Evolutionary conservation across 2,888 invertebrate species (phyloP).

Genomic region (Leucophenga maculata): DNA sequence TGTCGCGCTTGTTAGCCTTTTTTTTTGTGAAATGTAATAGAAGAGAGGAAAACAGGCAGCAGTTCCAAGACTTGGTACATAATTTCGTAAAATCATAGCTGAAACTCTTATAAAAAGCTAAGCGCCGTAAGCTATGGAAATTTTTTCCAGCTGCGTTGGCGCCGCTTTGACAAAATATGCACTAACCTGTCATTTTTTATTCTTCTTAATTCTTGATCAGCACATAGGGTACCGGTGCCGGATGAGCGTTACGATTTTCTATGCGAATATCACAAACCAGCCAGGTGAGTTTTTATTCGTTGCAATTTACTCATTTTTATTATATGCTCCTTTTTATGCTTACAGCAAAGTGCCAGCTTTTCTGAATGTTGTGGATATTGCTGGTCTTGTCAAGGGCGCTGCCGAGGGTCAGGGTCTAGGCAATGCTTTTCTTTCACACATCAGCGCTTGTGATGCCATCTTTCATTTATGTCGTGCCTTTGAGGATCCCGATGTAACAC

Average conservation of each 20-base stretch:
- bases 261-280: slow-evolving; percentile 94
- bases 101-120: background rate
- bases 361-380: slow-evolving; percentile 97
- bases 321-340: slow-evolving; percentile 4
- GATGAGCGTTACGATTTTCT: slow-evolving; percentile 95
- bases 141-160: slow-evolving; percentile 1
- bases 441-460: slow-evolving; percentile 97
- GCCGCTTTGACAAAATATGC: slow-evolving; percentile 22
- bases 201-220: slow-evolving; percentile 57
- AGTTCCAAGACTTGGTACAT: too few relatives aligned
- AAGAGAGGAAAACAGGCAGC: too few relatives aligned
- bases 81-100: slow-evolving; percentile 11
- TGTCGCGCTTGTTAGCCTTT: slow-evolving; percentile 4
- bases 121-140: background rate
- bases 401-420: slow-evolving; percentile 93
- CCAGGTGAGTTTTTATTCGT: slow-evolving; percentile 78
- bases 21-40: too few relatives aligned
- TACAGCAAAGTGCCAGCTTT: slow-evolving; percentile 98
- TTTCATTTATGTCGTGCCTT: slow-evolving; percentile 98
- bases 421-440: slow-evolving; percentile 98
- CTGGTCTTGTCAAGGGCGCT: slow-evolving; percentile 97
- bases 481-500: slow-evolving; percentile 97
- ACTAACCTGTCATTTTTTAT: slow-evolving; percentile 37
- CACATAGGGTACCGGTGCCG: slow-evolving; percentile 97
- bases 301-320: background rate